phyloP scores from a whole-genome alignment of 2,888 invertebrate species.

The Eutolmus rufibarbis region DNA sequence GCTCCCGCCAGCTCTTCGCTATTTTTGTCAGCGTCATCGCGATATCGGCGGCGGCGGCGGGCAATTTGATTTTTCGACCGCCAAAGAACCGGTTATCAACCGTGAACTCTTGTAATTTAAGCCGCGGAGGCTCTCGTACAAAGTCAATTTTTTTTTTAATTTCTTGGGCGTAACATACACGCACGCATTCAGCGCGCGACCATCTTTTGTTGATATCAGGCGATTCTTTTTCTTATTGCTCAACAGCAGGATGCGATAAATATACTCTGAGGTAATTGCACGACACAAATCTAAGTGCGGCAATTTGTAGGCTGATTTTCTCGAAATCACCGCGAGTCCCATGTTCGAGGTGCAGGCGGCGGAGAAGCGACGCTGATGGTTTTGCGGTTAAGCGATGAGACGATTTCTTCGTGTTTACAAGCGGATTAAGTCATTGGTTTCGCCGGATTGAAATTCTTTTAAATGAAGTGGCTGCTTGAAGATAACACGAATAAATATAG shows the following conservation, averaged over 20 bases:
- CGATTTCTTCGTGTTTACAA: not conserved
- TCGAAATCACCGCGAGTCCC: not conserved
- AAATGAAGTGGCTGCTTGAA: not conserved
- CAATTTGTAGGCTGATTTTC: not conserved
- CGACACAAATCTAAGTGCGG: not conserved
- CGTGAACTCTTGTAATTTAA: constrained; percentile 1
- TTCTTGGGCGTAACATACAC: not conserved
- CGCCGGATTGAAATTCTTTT: not conserved
- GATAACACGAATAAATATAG: not conserved
- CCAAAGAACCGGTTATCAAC: constrained; percentile 29
- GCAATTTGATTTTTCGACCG: not conserved
- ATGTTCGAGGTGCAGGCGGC: not conserved
- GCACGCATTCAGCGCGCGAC: not conserved
- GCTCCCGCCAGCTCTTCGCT: not conserved
- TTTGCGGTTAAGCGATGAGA: not conserved
- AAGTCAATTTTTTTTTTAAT: not conserved
- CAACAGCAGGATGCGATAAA: not conserved
- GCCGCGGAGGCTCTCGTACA: not conserved
- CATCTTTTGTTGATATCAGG: not conserved
- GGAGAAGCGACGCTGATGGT: not conserved
- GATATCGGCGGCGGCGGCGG: not conserved
- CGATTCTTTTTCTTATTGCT: not conserved
- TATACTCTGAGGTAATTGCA: not conserved
- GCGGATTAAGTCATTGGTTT: not conserved
- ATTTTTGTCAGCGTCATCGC: not conserved